Base-by-base conservation (phyloP, 2,113 vertebrate species). In the Pelecanus crispus region DNA sequence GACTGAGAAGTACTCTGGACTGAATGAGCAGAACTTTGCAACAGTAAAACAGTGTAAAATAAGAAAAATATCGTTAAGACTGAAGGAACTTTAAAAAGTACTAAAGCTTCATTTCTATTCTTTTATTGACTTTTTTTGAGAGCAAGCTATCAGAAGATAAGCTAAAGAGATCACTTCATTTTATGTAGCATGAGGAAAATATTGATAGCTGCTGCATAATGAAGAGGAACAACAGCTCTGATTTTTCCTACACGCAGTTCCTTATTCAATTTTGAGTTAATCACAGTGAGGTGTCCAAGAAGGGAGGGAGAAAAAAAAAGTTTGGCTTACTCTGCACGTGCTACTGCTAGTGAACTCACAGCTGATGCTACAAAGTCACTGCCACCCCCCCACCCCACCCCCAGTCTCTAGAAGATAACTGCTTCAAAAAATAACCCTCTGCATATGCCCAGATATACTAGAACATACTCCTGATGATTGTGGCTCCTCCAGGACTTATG, bases 1-100 rank as follows among this genome's bases (percentile, higher is more conserved):
- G n/a, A 40, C 13, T 59, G 70, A 96, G 88, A 93, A 92, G 50
- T 80, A 49, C 72, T 94, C 56, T 92, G 50, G 83, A 86, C 78
- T 56, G 88, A 95, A 68, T 53, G 81, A 95, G 62, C 87, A 88
- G 90, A 97, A 86, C 55, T 62, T 31, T 82, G 44, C 78, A 96
- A 90, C 16, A 75, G 49, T 42, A 93, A 88, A 94, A 56, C 55
- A 83, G 32, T 55, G 6, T 61, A 59, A 59, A 88, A 58, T 88
- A 56, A 40, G 6, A 73, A 88, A 88, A 79, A 58, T 49, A 44
- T 70, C 36, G 6, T 44, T 73, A 82, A 79, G 22, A 67, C 47
- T 29, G 19, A 80, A 85, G 67, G 40, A 70, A 77, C 16, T 86
- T 88, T n/a, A 47, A 70, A 92, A 84, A 50, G 61, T 88, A 63